These are phyloP conservation scores for Zalophus californianus DNA, from an alignment of 2,797 vertebrate genomes.

Conservation along the genomic window DNA sequence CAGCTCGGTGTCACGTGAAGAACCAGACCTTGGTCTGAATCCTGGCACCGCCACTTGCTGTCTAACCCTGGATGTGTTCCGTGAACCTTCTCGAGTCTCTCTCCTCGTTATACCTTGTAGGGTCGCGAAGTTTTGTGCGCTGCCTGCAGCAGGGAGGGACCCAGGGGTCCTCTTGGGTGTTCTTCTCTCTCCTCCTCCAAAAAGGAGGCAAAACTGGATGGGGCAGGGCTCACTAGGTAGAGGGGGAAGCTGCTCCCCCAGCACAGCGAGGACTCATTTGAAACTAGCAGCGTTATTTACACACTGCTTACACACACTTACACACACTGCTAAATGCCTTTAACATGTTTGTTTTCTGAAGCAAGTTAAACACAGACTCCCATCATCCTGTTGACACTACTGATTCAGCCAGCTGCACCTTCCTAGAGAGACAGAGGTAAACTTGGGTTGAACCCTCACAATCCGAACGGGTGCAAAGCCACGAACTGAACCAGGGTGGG, in stretches of 20 bases:
- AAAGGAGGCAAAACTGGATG: not conserved
- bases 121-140: not conserved
- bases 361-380: slow-evolving; percentile 61
- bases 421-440: slow-evolving; percentile 36
- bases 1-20: not conserved
- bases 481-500: fast-evolving
- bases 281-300: slow-evolving; percentile 52
- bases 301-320: not conserved
- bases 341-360: slow-evolving; percentile 68
- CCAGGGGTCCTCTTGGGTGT: not conserved
- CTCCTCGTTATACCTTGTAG: not conserved
- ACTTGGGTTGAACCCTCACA: not conserved
- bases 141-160: not conserved
- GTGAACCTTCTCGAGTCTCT: not conserved
- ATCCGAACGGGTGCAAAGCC: not conserved
- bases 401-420: slow-evolving; percentile 50
- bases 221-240: not conserved
- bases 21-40: not conserved
- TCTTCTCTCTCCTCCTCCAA: not conserved
- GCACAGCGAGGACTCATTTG: not conserved
- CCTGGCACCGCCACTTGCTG: not conserved
- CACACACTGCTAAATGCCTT: slow-evolving; percentile 33
- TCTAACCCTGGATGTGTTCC: not conserved
- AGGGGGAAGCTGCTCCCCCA: not conserved
- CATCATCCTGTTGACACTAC: slow-evolving; percentile 61